A percentile compares a stretch with the other conserved stretches of the same genome.
These are phyloP conservation scores for Drosophila nr. medialis DNA, from an alignment of 2,888 invertebrate genomes.

Conservation along the genomic window DNA sequence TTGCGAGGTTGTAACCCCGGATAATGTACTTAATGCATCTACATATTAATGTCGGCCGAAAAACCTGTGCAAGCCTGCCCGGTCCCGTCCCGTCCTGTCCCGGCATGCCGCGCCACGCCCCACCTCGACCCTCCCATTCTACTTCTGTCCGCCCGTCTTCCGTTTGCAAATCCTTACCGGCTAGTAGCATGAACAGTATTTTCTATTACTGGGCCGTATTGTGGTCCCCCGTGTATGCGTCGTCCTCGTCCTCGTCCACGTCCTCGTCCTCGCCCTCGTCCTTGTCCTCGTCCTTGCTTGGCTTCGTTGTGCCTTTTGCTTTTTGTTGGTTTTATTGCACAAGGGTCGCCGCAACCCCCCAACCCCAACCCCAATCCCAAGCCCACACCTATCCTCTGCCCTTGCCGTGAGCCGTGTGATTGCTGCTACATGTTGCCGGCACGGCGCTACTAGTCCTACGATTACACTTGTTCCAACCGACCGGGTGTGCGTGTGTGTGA, in stretches of 20 bases:
- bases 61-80: conserved; percentile 67
- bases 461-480: conserved; percentile 67
- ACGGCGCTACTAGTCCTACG: conserved; percentile 29
- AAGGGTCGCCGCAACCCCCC: conserved; percentile 38
- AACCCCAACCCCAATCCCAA: background rate
- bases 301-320: conserved; percentile 58
- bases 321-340: conserved; percentile 75
- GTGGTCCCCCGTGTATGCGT: conserved; percentile 57
- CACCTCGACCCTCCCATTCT: background rate
- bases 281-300: conserved; percentile 33
- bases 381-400: background rate
- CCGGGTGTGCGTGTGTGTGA: conserved; percentile 24
- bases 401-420: conserved; percentile 61
- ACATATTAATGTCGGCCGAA: conserved; percentile 78
- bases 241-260: conserved; percentile 18
- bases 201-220: conserved; percentile 71
- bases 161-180: conserved; percentile 50
- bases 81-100: background rate
- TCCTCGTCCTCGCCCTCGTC: conserved; percentile 32
- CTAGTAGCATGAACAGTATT: conserved; percentile 67
- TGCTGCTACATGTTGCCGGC: conserved; percentile 38
- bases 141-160: background rate
- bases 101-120: background rate
- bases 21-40: conserved; percentile 84
- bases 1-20: conserved; percentile 83